Base-by-base conservation (phyloP, 1,140 invertebrate species). In the Drosophila mojavensis region DNA sequence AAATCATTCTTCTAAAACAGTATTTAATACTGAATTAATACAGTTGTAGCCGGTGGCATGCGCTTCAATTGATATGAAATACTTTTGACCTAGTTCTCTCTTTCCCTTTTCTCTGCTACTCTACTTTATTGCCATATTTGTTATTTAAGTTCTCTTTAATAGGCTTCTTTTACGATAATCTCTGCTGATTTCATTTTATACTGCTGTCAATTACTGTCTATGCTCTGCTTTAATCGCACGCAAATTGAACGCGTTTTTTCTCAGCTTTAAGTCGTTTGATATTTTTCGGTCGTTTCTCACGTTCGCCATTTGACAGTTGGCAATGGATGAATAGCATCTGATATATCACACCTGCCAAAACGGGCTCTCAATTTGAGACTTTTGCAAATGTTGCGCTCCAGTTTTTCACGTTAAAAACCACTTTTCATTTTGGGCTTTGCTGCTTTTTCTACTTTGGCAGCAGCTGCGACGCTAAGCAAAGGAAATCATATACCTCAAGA, bases 371-470 rank as follows among this genome's bases (percentile, higher is more conserved):
- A 62, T 62, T 63, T 45, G 47, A 68, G 63, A 64, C 58, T 28
- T 79, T 28, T 79, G 76, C 79, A 58, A 71, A 71, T 83, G 56
- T 71, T 81, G 65, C 63, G 65, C 65, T 84, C 65, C 50, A 81
- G 62, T 78, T 81, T 84, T 75, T 63, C 54, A 15, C 28, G 36
- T 13, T 47, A 51, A 78, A 78, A 43, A 39, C 58, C 61, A 39
- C 41, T 55, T 62, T 58, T 62, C 47, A 36, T 24, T 36, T 53
- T 33, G 24, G 24, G 13, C 54, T 56, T 33, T n/a, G 13, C 15
- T 43, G 39, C 28, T 60, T 24, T 45, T 56, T 20, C 24, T 50
- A 47, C 45, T 47, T 47, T 64, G 54, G 45, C 78, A 77, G 51
- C 79, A 43, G 76, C 65, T 77, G 81, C 53, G 62, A 53, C 36